Evolutionary conservation across 2,888 invertebrate genomes (phyloP), one percentile per base, ranked within the genome.

Genomic region (Matsumyia berberina): DNA sequence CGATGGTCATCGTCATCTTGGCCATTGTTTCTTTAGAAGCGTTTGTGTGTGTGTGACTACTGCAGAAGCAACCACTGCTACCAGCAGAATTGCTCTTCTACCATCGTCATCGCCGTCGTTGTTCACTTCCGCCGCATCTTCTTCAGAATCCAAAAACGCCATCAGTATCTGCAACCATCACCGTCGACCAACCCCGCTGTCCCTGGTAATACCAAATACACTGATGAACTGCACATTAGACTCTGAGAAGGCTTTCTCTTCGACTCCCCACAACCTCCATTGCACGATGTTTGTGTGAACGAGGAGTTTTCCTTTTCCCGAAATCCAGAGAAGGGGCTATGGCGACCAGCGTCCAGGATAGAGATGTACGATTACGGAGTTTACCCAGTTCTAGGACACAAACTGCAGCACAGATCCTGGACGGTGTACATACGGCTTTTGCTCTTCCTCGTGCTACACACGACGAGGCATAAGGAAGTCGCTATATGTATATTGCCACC

Each of bases 111-210:
- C 66, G 55, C 62, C 58, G 69, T 57, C 78, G 55, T 76, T 81
- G 76, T 76, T 74, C 80, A 69, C 74, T 69, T 74, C 72, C 78
- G 82, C 78, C 55, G 72, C 72, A 83, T 83, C 37, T 83, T 82
- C 82, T 82, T 82, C 67, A 73, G 72, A 73, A 78, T 72, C 49
- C 51, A 11, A 64, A 49, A 77, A 35, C 69, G 69, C 69, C 77
- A 77, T 77, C 66, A 60, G 70, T 77, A 82, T 66, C 70, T 66
- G 72, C 66, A 72, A 66, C 58, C 72, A 78, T 37, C 64, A 46
- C 70, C 58, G 62, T 55, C 44, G 5, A 6, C 35, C 17, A 55
- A 31, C 29, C n/a, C 29, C 72, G 39, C 19, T 35, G 33, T 58
- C 24, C 44, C 15, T 49, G 31, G 55, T 29, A 57, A 42, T 17